Base-by-base conservation (phyloP, 92 coral and sea anemone species). In the Siderastrea radians region DNA sequence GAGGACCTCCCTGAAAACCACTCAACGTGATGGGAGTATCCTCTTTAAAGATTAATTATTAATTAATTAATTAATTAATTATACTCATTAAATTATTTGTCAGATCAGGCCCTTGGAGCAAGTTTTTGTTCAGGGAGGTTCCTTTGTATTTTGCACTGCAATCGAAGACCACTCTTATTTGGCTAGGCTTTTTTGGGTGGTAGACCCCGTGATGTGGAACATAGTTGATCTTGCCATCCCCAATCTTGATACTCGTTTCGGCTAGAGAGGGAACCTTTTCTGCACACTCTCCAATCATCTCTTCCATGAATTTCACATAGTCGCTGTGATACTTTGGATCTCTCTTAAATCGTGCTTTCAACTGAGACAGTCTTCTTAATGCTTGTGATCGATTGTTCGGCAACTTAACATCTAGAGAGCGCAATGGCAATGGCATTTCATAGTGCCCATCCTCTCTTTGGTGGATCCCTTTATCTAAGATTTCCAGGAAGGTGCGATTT, bases 371-470 rank as follows among this genome's bases (percentile, higher is more conserved):
- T 43, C 85, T 75, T 57, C 62, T 59, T 8, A 44, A 81, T 68
- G 92, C 92, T 38, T 58, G 69, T 61, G 84, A 77, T 49, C 87
- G 80, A 82, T 86, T 90, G 48, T 68, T 82, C 38, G 91, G 93
- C 11, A 75, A 65, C 64, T 5, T 38, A 11, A 81, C 82, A 7
- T 63, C 72, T 45, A 44, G 49, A 7, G 49, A 80, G 17, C 50
- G 55, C 5, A 82, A 79, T 6, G 95, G 91, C 2, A 92, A 84
- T 16, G 92, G 92, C 92, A 88, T 92, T 58, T 88, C 92, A 69
- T 90, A 90, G 47, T 90, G 93, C 16, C 92, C 92, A 74, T 75
- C 90, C 44, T 80, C 74, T 14, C 73, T 72, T 75, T 83, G 67
- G 77, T 91, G 84, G 26, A 91, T 78, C 2, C 94, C 91, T 15